Evolutionary conservation across 2,797 vertebrate species (phyloP).

Genomic region (Acridotheres tristis): DNA sequence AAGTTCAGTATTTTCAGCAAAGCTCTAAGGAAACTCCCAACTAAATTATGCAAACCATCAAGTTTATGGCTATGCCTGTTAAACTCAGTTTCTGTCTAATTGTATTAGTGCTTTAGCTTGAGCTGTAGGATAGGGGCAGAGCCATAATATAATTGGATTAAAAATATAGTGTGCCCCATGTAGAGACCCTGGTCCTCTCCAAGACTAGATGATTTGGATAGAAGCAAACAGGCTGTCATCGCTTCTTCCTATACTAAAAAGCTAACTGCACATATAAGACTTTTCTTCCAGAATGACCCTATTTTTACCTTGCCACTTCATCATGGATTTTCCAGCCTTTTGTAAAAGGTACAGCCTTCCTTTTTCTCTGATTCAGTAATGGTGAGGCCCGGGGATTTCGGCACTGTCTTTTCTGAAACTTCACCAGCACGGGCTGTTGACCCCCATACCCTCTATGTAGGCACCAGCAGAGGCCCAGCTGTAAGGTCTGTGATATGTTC

Average conservation of each 20-base stretch:
- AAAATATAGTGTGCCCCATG: constrained; percentile 29
- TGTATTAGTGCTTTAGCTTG: constrained; percentile 12
- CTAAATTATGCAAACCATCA: constrained; percentile 15
- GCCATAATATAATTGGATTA: constrained; percentile 36
- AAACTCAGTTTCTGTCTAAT: constrained; percentile 20
- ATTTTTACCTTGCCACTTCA: not conserved
- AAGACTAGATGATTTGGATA: constrained; percentile 35
- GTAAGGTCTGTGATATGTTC: not conserved
- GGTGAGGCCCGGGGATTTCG: not conserved
- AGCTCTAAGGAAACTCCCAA: constrained; percentile 1
- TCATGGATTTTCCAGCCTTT: not conserved
- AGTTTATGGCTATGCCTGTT: constrained; percentile 31
- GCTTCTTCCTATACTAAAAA: constrained; percentile 19
- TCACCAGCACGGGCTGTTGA: accelerated
- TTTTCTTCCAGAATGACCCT: not conserved
- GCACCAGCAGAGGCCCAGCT: not conserved
- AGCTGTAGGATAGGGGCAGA: not conserved
- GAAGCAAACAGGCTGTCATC: constrained; percentile 37
- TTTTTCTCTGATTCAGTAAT: not conserved
- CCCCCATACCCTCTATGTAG: accelerated
- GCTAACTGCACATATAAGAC: not conserved
- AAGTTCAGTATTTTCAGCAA: not conserved
- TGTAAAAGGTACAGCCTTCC: not conserved
- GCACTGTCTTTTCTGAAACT: not conserved
- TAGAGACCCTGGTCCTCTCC: constrained; percentile 28